Evolutionary conservation across 1,140 invertebrate genomes (phyloP).

Genomic region (Xylocopa sonorina): DNA sequence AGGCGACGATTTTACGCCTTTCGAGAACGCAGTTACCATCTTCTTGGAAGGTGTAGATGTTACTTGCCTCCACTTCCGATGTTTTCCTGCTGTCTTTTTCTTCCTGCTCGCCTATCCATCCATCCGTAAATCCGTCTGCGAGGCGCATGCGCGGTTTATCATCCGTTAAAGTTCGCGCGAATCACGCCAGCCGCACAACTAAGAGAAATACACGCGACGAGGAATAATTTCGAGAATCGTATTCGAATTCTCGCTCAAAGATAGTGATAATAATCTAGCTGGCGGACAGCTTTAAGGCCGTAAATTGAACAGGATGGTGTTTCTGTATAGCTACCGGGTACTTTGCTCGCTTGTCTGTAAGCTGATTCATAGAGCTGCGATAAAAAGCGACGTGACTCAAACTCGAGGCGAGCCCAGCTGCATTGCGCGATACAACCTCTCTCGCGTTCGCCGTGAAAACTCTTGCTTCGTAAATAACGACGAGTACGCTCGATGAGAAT

Average conservation of each 20-base stretch:
- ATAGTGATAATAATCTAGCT: conserved; percentile 77
- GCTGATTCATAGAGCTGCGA: conserved; percentile 71
- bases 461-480: too few relatives aligned
- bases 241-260: conserved; percentile 62
- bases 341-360: conserved; percentile 68
- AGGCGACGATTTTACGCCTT: conserved; percentile 8
- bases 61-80: neutral
- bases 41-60: conserved; percentile 22
- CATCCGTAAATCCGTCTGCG: too few relatives aligned
- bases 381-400: conserved; percentile 63
- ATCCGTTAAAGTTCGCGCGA: neutral
- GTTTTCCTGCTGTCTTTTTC: conserved; percentile 6
- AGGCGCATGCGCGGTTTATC: neutral
- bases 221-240: neutral
- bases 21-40: neutral
- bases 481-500: too few relatives aligned
- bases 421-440: neutral
- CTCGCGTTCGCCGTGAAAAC: neutral
- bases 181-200: too few relatives aligned
- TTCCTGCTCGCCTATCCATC: neutral
- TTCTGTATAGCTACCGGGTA: conserved; percentile 73
- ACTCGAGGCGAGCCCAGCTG: conserved; percentile 15
- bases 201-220: neutral
- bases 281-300: conserved; percentile 74
- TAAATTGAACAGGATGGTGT: conserved; percentile 77